A percentile compares a stretch with the other conserved stretches of the same genome.
These are phyloP conservation scores for Otolemur crassicaudatus DNA, from an alignment of 2,797 vertebrate genomes.

Conservation along the genomic window DNA sequence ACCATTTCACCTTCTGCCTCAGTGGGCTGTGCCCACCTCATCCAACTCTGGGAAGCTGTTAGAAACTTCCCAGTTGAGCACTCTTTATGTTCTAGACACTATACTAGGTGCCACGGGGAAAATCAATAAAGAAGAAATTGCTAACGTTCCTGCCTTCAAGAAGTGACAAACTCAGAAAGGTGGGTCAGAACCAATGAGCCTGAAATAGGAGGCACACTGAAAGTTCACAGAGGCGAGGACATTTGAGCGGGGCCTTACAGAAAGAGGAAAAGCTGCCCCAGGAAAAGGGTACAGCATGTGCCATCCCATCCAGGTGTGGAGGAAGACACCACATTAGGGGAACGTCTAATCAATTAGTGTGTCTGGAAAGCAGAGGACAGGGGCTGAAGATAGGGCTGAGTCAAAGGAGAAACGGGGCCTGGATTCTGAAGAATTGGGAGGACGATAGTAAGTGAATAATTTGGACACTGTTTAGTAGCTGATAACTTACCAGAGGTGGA, in stretches of 20 bases:
- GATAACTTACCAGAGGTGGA: not conserved
- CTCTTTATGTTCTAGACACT: not conserved
- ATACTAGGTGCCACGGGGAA: not conserved
- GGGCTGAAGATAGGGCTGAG: not conserved
- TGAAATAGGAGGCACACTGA: not conserved
- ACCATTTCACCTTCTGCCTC: not conserved
- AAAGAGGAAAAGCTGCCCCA: not conserved
- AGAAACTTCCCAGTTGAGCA: not conserved
- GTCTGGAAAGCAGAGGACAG: not conserved
- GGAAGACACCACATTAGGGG: not conserved
- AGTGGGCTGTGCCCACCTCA: not conserved
- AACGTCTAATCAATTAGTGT: not conserved
- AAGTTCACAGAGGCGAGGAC: not conserved
- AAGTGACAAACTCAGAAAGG: not conserved
- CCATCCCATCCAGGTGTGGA: not conserved
- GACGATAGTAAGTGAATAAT: not conserved
- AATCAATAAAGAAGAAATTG: not conserved
- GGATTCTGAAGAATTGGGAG: not conserved
- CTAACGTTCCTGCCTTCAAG: not conserved
- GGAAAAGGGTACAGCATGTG: not conserved
- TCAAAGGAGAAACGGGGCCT: not conserved
- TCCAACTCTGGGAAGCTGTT: not conserved
- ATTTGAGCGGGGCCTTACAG: not conserved
- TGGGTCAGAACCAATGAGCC: not conserved
- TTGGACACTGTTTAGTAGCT: not conserved